Evolutionary conservation across 1,140 invertebrate species (phyloP), one percentile per base, ranked within the genome.

Genomic region (Chlorops oryzae): DNA sequence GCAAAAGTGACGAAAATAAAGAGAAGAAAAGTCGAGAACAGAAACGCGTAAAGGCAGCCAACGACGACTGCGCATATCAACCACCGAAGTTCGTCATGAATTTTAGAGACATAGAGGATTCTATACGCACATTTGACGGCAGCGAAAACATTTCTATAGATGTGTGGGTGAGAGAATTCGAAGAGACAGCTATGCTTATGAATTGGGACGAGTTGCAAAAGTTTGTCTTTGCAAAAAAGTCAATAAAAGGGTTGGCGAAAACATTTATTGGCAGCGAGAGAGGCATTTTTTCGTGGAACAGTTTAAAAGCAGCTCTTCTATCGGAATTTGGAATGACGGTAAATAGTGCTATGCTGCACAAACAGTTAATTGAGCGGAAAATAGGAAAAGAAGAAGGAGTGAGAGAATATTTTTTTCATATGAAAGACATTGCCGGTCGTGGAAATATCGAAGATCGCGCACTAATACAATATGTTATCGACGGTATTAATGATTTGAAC

Each of bases 391-490:
- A 46, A 21, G 50, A 51, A 25, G 41, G 12, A 21, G 24, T 45
- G 32, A 42, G 40, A 44, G 49, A 51, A 39, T 51, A 51, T 44
- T 44, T 45, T 51, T 51, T 38, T 18, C n/a, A 42, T 5, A 52
- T 46, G 51, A 52, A 37, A 17, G 39, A 42, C 7, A 15, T 47
- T 12, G 40, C 39, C 18, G 34, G 27, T n/a, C 28, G 40, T 27
- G 40, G 48, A 9, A 17, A 34, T 22, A 22, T 50, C 9, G 40
- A 50, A 24, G 28, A 43, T 2, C 17, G 17, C 5, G 48, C 48
- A 35, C 9, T 51, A 7, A 51, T 45, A 12, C 20, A 44, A 23
- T 48, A 39, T 23, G 17, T 27, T 3, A 48, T 27, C 20, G 43
- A 48, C 2, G 35, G 32, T 12, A 47, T 42, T 18, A 9, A 22